phyloP scores from a whole-genome alignment of 2,888 invertebrate genomes.

The Caenorhabditis sp. region DNA sequence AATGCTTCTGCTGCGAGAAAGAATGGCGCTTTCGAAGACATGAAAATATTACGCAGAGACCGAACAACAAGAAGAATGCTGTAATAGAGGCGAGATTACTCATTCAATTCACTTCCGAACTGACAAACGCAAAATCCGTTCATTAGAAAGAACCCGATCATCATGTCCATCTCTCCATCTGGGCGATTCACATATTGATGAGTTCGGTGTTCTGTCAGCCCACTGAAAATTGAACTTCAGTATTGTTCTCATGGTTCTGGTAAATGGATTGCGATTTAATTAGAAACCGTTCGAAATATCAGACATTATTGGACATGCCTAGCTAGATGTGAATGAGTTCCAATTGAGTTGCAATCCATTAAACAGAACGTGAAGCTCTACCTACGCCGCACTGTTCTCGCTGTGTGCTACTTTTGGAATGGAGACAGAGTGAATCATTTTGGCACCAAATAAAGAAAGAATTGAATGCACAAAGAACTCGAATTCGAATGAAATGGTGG shows the following conservation, averaged over 20 bases:
- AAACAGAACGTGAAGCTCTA: too few species aligned
- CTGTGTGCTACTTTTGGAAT: constrained; percentile 34
- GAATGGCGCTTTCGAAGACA: constrained; percentile 72
- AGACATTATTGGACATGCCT: too few species aligned
- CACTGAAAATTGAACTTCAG: constrained; percentile 30
- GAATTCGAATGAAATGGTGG: constrained; percentile 29
- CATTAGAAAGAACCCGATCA: constrained; percentile 77
- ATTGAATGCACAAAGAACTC: neutral
- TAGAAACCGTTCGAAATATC: too few species aligned
- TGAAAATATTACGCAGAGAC: constrained; percentile 74
- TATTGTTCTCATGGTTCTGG: neutral
- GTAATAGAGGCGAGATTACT: too few species aligned
- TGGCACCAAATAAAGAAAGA: neutral
- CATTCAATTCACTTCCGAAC: constrained; percentile 8
- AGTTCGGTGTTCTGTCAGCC: constrained; percentile 44
- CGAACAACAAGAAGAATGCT: constrained; percentile 75
- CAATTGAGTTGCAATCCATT: too few species aligned
- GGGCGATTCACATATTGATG: constrained; percentile 62
- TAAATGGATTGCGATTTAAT: too few species aligned
- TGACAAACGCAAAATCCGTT: constrained; percentile 77
- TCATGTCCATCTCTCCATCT: constrained; percentile 76
- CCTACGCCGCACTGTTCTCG: constrained; percentile 19
- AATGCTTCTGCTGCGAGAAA: too few species aligned
- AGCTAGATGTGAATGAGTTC: too few species aligned
- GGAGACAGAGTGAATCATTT: constrained; percentile 42